Conservation (phyloP, 2,888 invertebrate species). For the Lasioglossum malachurum region DNA sequence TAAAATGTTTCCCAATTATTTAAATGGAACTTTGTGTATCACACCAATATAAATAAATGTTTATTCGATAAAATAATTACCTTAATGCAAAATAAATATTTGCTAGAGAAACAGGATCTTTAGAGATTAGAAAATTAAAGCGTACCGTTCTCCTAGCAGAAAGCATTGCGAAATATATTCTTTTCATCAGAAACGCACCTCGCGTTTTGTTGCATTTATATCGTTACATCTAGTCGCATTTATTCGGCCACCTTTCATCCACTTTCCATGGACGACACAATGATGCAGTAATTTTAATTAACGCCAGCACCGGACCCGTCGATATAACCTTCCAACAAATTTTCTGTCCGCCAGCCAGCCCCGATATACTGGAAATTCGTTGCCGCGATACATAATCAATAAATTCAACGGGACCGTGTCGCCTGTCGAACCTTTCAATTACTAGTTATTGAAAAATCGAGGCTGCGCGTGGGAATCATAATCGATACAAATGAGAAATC, state of each 20-base stretch:
- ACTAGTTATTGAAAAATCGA: neutral
- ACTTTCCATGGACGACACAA: neutral
- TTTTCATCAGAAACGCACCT: too few species aligned
- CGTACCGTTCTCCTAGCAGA: neutral
- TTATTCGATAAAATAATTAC: too few species aligned
- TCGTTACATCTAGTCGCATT: neutral
- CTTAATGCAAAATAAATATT: too few species aligned
- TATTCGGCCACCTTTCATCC: neutral
- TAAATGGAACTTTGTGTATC: too few species aligned
- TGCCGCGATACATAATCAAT: slow-evolving; percentile 1
- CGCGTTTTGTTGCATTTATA: neutral
- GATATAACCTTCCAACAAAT: slow-evolving; percentile 2
- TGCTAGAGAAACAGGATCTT: neutral
- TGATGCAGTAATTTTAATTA: slow-evolving; percentile 42
- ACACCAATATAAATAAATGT: too few species aligned
- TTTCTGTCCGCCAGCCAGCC: neutral
- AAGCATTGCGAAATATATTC: neutral
- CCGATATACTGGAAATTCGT: slow-evolving; percentile 11
- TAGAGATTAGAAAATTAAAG: neutral
- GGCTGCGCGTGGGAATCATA: neutral
- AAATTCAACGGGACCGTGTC: neutral
- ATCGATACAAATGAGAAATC: neutral
- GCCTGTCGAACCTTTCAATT: slow-evolving; percentile 17
- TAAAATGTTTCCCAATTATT: too few species aligned
- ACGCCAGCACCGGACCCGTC: slow-evolving; percentile 1